These are phyloP conservation scores for Callaeas wilsoni DNA, from an alignment of 2,113 vertebrate species.

Conservation along the genomic window DNA sequence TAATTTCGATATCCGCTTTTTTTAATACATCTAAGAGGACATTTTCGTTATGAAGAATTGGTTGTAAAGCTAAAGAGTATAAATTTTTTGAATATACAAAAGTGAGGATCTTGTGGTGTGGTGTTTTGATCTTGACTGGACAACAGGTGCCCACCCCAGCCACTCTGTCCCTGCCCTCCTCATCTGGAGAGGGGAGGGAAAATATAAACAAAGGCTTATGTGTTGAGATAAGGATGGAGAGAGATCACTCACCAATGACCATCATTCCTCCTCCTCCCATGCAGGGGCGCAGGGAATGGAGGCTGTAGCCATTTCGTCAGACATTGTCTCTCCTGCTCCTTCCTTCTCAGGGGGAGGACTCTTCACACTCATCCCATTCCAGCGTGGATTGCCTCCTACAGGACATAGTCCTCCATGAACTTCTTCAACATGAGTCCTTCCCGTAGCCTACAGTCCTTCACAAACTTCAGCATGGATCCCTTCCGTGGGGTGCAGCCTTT, in stretches of 20 bases:
- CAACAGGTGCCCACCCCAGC: not conserved
- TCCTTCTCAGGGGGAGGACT: not conserved
- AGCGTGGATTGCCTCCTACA: rapidly evolving
- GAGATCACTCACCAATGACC: not conserved
- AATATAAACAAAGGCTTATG: not conserved
- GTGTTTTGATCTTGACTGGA: not conserved
- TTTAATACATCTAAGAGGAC: not conserved
- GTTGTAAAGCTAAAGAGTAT: not conserved
- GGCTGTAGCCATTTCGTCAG: not conserved
- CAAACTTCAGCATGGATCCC: not conserved
- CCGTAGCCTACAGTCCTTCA: not conserved
- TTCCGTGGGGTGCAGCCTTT: not conserved
- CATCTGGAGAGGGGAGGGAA: not conserved
- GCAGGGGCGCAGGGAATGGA: not conserved
- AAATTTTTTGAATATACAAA: not conserved
- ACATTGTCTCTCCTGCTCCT: not conserved
- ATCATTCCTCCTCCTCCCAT: not conserved
- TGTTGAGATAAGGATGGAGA: not conserved
- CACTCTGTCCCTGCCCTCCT: not conserved
- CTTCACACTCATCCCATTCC: not conserved
- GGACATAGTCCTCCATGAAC: not conserved
- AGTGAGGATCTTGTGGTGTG: not conserved
- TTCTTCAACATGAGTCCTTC: not conserved
- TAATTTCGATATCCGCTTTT: not conserved
- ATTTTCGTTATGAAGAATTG: not conserved